Base-by-base conservation (phyloP, 2,888 invertebrate species). In the Drosophila nr. perissopoda region DNA sequence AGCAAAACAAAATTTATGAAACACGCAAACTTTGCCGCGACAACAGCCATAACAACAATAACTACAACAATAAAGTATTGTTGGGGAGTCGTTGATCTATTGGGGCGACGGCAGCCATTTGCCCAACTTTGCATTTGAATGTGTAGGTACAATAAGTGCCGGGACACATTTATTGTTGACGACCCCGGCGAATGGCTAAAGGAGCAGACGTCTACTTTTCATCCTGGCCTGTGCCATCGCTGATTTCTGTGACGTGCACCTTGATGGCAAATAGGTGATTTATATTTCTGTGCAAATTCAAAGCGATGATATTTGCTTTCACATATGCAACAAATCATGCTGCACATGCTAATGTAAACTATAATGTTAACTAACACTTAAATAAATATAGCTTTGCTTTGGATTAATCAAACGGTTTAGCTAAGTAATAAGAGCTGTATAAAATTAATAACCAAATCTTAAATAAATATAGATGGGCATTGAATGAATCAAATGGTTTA, bases 21-120 rank as follows among this genome's bases (percentile, higher is more conserved):
- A 81, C 89, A 90, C 91, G 89, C 89, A 75, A 90, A 84, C 82
- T 80, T 81, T 79, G 61, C 82, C 70, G 67, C 80, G 78, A 77
- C 86, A 75, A 70, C 61, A 57, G 59, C 53, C 64, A 67, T 16
- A 70, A 62, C 62, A 56, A 70, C 56, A 69, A 40, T 33, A 53
- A 56, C 59, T 40, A 64, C 13, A 51, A 64, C 52, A 56, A 38
- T 33, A 33, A 33, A 42, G 36, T 74, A 66, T 76, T 79, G 70
- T 51, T 70, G 69, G 61, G 46, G 58, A 80, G 73, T 72, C 82
- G 82, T 88, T 87, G 83, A 85, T 88, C 83, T 88, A 84, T 82
- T 64, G 77, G 65, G 59, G 73, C 73, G 75, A 78, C 71, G 83
- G 79, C 82, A 76, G 77, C 62, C 76, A 83, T 73, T 71, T 71